These are phyloP conservation scores for Halisarca cf. caerulea DNA, from an alignment of 37 sponge, comb jelly and placozoan species.

Conservation along the genomic window DNA sequence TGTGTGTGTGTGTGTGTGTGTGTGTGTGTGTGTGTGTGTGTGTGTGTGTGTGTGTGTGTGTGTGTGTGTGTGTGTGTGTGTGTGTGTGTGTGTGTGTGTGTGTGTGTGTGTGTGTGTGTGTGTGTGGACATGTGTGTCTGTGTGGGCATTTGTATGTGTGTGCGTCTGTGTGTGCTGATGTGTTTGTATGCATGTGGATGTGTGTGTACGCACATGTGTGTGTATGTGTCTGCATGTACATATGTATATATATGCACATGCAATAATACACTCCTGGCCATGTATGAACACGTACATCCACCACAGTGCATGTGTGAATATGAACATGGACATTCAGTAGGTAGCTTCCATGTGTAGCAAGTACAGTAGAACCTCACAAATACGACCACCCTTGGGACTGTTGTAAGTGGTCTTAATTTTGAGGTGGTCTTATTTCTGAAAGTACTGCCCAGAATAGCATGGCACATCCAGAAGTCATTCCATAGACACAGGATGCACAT, in stretches of 20 bases:
- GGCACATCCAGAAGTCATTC: no score
- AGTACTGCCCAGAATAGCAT: no score
- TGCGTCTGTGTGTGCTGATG: background rate
- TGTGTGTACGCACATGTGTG: no score
- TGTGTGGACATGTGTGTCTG: background rate
- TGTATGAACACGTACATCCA: no score
- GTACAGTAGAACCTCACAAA: no score
- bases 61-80: background rate
- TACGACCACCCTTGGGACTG: no score
- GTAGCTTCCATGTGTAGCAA: background rate
- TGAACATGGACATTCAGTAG: background rate
- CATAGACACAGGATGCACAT: no score
- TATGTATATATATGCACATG: background rate
- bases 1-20: conserved; percentile 26
- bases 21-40: conserved; percentile 16
- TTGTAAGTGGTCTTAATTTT: no score
- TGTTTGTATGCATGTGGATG: no score
- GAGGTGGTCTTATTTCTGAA: no score
- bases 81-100: background rate
- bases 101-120: conserved; percentile 9
- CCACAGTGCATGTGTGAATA: background rate
- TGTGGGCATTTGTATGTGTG: background rate
- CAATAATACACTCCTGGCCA: no score
- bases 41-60: conserved; percentile 20
- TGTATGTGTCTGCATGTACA: background rate